phyloP scores from a whole-genome alignment of 2,113 vertebrate species.

The Clupea harengus region DNA sequence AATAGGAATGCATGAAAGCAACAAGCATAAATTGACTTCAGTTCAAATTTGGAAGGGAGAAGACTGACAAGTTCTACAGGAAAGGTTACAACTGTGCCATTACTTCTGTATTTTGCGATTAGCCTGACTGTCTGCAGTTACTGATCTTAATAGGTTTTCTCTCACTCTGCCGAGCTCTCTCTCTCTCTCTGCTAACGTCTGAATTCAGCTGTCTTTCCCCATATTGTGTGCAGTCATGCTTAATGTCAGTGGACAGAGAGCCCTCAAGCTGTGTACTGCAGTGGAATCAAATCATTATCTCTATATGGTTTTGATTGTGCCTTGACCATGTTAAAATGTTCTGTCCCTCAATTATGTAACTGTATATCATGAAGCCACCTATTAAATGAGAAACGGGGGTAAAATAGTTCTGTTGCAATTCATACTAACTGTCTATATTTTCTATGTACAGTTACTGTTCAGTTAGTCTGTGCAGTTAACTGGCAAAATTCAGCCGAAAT shows the following conservation, averaged over 20 bases:
- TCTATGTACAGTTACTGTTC: background rate
- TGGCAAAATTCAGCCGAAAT: background rate
- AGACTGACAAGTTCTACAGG: background rate
- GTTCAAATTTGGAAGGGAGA: background rate
- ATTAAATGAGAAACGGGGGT: background rate
- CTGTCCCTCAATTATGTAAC: conserved; percentile 10
- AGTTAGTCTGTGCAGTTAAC: too few species aligned
- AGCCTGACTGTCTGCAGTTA: background rate
- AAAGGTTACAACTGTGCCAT: background rate
- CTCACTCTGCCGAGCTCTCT: conserved; percentile 16
- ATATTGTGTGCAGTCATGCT: conserved; percentile 61
- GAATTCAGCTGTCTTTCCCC: conserved; percentile 57
- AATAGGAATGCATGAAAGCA: background rate
- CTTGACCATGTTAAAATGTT: background rate
- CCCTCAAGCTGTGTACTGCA: conserved; percentile 39
- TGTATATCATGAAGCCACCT: background rate
- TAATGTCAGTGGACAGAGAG: conserved; percentile 40
- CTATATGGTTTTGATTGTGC: conserved; percentile 23
- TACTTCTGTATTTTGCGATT: background rate
- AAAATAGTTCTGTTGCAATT: background rate
- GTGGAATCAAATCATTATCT: conserved; percentile 28
- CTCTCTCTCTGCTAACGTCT: conserved; percentile 27
- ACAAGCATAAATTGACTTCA: background rate
- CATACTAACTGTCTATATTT: background rate
- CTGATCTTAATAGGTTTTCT: conserved; percentile 7